phyloP scores from a whole-genome alignment of 2,113 vertebrate genomes.

The Marcusenius ussheri region DNA sequence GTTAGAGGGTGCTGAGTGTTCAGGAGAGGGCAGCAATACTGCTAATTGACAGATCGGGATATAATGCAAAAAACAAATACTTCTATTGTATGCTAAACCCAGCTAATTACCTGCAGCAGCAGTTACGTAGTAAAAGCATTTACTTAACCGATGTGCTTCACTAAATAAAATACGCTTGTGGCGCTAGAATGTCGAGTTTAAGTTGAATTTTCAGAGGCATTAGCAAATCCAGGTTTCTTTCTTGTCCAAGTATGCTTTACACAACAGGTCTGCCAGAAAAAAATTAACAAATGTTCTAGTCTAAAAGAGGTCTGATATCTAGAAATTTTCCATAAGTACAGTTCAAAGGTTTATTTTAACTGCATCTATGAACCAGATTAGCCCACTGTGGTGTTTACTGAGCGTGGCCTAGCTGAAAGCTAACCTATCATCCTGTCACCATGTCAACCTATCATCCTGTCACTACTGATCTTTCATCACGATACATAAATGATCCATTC shows the following conservation, averaged over 20 bases:
- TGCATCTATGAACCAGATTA: neutral
- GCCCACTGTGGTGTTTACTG: neutral
- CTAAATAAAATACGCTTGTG: neutral
- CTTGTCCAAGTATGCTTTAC: neutral
- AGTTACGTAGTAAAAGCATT: neutral
- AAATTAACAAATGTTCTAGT: neutral
- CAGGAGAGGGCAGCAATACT: neutral
- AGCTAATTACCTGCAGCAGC: neutral
- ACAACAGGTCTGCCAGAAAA: neutral
- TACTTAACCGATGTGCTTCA: neutral
- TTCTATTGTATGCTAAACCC: neutral
- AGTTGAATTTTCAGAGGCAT: neutral
- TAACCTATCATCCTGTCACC: neutral
- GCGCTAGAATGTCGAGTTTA: neutral
- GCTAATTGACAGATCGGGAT: neutral
- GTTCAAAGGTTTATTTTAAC: neutral
- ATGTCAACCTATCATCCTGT: neutral
- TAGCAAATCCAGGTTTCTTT: neutral
- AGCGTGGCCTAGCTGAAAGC: neutral
- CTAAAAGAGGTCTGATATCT: neutral
- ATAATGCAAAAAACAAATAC: too few relatives aligned
- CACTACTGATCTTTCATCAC: neutral
- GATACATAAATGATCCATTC: neutral
- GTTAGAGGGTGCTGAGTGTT: neutral
- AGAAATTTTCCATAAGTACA: neutral